phyloP scores from a whole-genome alignment of 2,888 invertebrate genomes.

The Scaptomyza flava region DNA sequence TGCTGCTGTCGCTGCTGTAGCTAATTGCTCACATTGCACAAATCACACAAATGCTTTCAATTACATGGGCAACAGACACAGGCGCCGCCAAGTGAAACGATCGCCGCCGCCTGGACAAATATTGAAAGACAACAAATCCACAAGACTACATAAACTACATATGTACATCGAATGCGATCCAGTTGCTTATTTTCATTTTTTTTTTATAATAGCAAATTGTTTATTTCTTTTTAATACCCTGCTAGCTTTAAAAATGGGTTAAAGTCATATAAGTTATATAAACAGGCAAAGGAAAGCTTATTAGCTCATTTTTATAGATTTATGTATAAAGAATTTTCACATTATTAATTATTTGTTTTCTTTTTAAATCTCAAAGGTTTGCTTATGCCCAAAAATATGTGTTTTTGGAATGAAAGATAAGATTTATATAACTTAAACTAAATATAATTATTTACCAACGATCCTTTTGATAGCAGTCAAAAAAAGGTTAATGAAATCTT shows the following conservation, averaged over 20 bases:
- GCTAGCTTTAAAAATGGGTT: background rate
- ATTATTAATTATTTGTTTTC: too few species aligned
- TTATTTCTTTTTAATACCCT: background rate
- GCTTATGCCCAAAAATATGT: too few species aligned
- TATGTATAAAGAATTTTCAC: too few species aligned
- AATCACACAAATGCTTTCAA: constrained; percentile 79
- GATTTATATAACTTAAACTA: too few species aligned
- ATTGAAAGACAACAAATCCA: constrained; percentile 21
- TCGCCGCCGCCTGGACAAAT: constrained; percentile 56
- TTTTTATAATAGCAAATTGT: constrained; percentile 2
- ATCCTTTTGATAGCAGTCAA: too few species aligned
- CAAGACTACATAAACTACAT: background rate
- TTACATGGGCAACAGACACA: constrained; percentile 69
- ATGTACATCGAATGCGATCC: constrained; percentile 6
- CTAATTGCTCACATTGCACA: constrained; percentile 77
- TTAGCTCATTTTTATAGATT: too few species aligned
- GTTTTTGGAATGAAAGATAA: too few species aligned
- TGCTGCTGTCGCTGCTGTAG: constrained; percentile 19
- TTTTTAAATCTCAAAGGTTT: too few species aligned
- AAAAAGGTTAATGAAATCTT: too few species aligned
- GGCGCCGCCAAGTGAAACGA: constrained; percentile 36
- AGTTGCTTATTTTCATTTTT: constrained; percentile 3
- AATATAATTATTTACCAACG: too few species aligned
- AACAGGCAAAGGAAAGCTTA: too few species aligned
- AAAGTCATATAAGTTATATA: too few species aligned